phyloP scores from a whole-genome alignment of 1,140 invertebrate genomes.

The Ctenoplectra terminalis region DNA sequence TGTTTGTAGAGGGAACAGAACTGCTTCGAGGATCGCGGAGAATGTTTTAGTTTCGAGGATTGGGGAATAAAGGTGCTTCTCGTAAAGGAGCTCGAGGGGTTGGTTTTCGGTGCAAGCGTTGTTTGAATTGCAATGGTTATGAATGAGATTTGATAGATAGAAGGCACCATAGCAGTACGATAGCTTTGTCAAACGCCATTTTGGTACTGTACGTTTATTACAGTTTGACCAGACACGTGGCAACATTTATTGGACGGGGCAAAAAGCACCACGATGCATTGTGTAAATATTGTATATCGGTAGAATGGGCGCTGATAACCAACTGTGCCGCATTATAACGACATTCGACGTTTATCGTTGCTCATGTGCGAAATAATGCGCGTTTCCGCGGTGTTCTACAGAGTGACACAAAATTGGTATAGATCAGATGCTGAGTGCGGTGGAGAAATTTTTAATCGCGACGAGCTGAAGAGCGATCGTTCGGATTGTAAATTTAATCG shows the following conservation, averaged over 20 bases:
- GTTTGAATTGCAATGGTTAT: too few species aligned
- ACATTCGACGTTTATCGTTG: conserved; percentile 29
- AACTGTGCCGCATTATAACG: conserved; percentile 14
- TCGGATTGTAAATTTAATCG: too few species aligned
- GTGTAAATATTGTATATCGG: conserved; percentile 3
- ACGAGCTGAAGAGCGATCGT: too few species aligned
- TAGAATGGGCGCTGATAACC: conserved; percentile 11
- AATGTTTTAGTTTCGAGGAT: neutral
- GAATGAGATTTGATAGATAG: neutral
- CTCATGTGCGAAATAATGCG: too few species aligned
- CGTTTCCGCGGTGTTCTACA: too few species aligned
- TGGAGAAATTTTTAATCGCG: too few species aligned
- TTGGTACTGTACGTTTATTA: neutral
- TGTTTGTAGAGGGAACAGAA: neutral
- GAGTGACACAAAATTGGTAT: too few species aligned
- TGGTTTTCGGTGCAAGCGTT: too few species aligned
- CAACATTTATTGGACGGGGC: conserved; percentile 22
- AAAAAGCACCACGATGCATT: conserved; percentile 5
- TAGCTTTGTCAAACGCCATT: neutral
- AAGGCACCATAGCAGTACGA: neutral
- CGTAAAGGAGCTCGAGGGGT: neutral
- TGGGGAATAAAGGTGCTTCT: neutral
- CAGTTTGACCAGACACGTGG: neutral
- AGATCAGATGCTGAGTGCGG: too few species aligned
- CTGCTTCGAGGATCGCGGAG: neutral